phyloP scores from a whole-genome alignment of 2,113 vertebrate genomes.

The Larimichthys polyactis region DNA sequence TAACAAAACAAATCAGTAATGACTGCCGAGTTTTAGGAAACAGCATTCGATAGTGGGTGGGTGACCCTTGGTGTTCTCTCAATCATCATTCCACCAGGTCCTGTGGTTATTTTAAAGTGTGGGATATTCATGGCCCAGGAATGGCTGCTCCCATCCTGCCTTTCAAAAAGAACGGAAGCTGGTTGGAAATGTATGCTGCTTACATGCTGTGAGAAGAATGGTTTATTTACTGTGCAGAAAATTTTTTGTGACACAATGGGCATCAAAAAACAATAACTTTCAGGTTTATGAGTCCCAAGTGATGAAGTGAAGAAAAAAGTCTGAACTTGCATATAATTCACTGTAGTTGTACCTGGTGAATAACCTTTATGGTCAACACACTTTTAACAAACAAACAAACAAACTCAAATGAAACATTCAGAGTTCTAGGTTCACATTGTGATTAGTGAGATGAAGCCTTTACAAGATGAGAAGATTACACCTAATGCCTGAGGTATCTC shows the following conservation, averaged over 20 bases:
- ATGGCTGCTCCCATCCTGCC: conserved; percentile 82
- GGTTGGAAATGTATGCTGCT: conserved; percentile 46
- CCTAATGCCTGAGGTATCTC: conserved; percentile 5
- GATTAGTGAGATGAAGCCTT: conserved; percentile 19
- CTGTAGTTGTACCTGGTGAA: background rate
- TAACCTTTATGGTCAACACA: background rate
- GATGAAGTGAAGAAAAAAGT: background rate
- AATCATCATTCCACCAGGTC: conserved; percentile 32
- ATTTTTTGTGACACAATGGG: conserved; percentile 16
- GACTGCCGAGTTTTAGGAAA: conserved; percentile 40
- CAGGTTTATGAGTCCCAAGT: conserved; percentile 4
- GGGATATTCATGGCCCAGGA: conserved; percentile 68
- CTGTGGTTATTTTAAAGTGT: conserved; percentile 69
- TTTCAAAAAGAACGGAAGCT: conserved; percentile 78
- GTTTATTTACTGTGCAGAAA: conserved; percentile 49
- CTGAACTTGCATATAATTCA: background rate
- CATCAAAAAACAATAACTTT: conserved; percentile 39
- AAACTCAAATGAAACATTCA: background rate
- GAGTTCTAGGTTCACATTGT: background rate
- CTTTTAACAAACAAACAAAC: background rate
- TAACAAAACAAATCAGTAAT: conserved; percentile 45
- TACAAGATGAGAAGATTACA: conserved; percentile 18
- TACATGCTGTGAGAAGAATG: conserved; percentile 38
- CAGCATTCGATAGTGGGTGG: conserved; percentile 3
- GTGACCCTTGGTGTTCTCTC: conserved; percentile 31